Conservation (phyloP, 2,797 vertebrate species). For the Chaetophractus vellerosus region DNA sequence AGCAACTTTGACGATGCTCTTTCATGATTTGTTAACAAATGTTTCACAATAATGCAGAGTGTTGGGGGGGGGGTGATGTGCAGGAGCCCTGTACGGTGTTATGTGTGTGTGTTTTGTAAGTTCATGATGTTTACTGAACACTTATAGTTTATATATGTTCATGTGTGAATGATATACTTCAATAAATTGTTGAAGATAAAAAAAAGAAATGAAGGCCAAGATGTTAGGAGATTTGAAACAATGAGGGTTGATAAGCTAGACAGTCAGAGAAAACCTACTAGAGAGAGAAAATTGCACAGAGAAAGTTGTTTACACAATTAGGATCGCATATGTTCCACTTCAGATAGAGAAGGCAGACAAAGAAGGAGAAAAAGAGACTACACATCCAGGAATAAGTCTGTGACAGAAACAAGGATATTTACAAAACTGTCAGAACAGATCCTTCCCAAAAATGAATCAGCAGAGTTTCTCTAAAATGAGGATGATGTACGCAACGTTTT, state of each 20-base stretch:
- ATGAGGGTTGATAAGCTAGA: background rate
- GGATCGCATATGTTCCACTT: background rate
- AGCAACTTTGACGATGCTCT: too few relatives aligned
- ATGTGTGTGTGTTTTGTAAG: too few relatives aligned
- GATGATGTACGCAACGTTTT: background rate
- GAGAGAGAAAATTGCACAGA: background rate
- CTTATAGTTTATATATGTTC: too few relatives aligned
- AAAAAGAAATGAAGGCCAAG: conserved; percentile 40
- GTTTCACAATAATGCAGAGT: too few relatives aligned
- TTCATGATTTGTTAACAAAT: too few relatives aligned
- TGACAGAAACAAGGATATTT: background rate
- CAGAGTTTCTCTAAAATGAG: background rate
- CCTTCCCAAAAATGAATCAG: background rate
- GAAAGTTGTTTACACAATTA: background rate
- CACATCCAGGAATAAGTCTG: background rate
- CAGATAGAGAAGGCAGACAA: background rate
- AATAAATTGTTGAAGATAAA: background rate
- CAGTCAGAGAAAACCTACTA: background rate
- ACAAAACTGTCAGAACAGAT: background rate
- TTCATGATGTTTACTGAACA: too few relatives aligned
- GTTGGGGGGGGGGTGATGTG: too few relatives aligned
- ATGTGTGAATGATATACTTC: too few relatives aligned
- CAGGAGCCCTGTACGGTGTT: too few relatives aligned
- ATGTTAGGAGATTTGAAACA: background rate
- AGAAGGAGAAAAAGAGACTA: background rate